phyloP scores from a whole-genome alignment of 2,797 vertebrate genomes.

The Melopsittacus undulatus region DNA sequence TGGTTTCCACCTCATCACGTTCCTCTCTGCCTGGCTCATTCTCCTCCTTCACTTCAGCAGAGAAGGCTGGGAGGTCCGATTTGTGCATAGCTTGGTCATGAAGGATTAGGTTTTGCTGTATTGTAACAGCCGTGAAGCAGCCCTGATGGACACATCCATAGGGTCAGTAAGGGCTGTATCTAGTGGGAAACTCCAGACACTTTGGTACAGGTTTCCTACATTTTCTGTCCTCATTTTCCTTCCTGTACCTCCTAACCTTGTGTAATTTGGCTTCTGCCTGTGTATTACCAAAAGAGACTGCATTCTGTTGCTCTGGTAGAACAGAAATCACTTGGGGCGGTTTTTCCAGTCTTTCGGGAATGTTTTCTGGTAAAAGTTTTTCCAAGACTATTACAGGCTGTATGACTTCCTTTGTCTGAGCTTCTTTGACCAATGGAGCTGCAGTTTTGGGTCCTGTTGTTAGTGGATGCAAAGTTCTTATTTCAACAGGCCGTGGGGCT shows the following conservation, averaged over 20 bases:
- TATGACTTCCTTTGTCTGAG: conserved; percentile 38
- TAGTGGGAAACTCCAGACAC: conserved; percentile 70
- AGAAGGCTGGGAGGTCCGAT: conserved; percentile 86
- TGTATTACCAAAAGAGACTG: neutral
- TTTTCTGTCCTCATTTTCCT: conserved; percentile 83
- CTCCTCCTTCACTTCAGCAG: conserved; percentile 85
- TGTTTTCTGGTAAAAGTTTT: conserved; percentile 65
- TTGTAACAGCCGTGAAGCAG: conserved; percentile 93
- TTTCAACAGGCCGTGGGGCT: conserved; percentile 51
- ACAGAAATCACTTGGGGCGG: conserved; percentile 38
- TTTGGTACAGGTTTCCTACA: conserved; percentile 76
- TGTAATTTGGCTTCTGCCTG: conserved; percentile 60
- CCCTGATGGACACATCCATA: conserved; percentile 95
- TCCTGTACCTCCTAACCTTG: conserved; percentile 71
- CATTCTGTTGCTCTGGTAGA: conserved; percentile 53
- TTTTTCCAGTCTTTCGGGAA: conserved; percentile 71
- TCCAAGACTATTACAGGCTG: conserved; percentile 62
- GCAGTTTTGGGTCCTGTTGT: conserved; percentile 66
- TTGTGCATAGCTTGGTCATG: conserved; percentile 96
- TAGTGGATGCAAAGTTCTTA: conserved; percentile 56
- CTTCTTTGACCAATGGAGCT: conserved; percentile 35
- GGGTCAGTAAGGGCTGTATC: conserved; percentile 87
- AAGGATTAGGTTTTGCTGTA: conserved; percentile 96
- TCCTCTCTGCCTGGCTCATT: conserved; percentile 77
- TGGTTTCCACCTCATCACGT: conserved; percentile 71